These are phyloP conservation scores for Limnephilus rhombicus DNA, from an alignment of 2,888 invertebrate genomes.

Conservation along the genomic window DNA sequence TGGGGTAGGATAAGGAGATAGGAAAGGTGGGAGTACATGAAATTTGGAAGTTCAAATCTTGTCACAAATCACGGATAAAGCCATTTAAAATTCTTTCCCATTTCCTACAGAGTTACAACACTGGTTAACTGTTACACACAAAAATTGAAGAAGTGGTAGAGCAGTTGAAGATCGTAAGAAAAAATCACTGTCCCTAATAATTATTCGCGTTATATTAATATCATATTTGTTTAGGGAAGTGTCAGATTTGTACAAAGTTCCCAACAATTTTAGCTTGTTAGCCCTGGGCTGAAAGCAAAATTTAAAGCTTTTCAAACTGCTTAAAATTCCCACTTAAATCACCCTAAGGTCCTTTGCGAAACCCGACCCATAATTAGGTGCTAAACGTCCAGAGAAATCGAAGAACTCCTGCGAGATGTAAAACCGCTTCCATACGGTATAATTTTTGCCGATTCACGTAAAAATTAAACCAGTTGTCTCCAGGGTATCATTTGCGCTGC, in stretches of 20 bases:
- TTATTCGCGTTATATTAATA: no score
- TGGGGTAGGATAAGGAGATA: no score
- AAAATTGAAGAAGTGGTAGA: no score
- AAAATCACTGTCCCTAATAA: no score
- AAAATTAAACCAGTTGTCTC: slow-evolving; percentile 22
- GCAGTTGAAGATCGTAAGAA: no score
- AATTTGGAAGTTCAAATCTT: no score
- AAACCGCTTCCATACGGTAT: slow-evolving; percentile 5
- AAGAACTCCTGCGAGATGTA: background rate
- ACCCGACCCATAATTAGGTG: background rate
- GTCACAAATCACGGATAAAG: no score
- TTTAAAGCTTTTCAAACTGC: background rate
- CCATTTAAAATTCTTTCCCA: no score
- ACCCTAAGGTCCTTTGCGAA: background rate
- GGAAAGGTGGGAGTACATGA: no score
- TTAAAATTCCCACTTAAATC: background rate
- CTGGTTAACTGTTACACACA: no score
- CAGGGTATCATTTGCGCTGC: slow-evolving; percentile 7
- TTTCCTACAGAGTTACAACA: no score
- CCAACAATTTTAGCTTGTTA: background rate
- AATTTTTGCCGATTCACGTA: slow-evolving; percentile 16
- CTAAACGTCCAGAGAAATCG: background rate
- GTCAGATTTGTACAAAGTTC: background rate
- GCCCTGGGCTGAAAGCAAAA: background rate
- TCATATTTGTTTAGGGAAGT: background rate